Evolutionary conservation across 1,140 invertebrate genomes (phyloP).

Genomic region (Danaus plexippus): DNA sequence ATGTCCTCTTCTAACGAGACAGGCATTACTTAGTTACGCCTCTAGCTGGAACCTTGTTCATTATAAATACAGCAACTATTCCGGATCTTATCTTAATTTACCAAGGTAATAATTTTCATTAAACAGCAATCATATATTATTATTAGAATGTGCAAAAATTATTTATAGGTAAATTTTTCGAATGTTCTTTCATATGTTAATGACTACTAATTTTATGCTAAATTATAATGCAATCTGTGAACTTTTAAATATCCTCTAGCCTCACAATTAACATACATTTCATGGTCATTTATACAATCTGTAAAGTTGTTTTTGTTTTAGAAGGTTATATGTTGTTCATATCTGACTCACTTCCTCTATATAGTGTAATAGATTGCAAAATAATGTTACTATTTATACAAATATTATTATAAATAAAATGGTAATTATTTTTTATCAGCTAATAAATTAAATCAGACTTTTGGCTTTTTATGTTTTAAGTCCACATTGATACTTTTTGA

Average conservation of each 20-base stretch:
- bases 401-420: no score
- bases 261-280: conserved; percentile 45
- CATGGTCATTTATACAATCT: conserved; percentile 15
- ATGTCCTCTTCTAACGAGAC: conserved; percentile 83
- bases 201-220: no score
- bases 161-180: no score
- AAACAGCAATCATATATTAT: background rate
- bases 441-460: no score
- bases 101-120: conserved; percentile 77
- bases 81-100: conserved; percentile 86
- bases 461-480: no score
- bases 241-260: conserved; percentile 27
- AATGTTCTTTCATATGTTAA: no score
- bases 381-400: no score
- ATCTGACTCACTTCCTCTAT: conserved; percentile 20
- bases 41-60: conserved; percentile 90
- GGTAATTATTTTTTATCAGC: background rate
- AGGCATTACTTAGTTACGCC: conserved; percentile 89
- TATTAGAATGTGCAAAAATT: no score
- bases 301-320: conserved; percentile 12
- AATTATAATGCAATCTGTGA: no score
- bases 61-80: conserved; percentile 90
- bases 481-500: no score
- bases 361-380: conserved; percentile 6
- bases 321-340: conserved; percentile 16